Conservation (phyloP, 2,113 vertebrate genomes). For the Peromyscus maniculatus region DNA sequence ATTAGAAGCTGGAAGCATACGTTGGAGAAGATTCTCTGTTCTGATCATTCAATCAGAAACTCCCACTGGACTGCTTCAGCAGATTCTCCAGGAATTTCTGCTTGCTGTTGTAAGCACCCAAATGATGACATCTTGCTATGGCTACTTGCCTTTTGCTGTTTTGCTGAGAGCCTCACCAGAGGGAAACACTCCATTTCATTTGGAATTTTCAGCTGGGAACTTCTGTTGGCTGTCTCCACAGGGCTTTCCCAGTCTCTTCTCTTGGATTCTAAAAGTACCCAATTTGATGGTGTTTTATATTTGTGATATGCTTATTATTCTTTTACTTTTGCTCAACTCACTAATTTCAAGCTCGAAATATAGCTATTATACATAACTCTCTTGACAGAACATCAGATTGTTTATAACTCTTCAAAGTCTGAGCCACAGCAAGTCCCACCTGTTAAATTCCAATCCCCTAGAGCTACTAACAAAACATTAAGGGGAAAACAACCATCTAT, state of each 20-base stretch:
- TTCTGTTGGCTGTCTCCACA: background rate
- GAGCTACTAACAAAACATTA: background rate
- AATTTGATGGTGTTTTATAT: background rate
- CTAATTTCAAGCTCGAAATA: background rate
- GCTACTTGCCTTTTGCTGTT: background rate
- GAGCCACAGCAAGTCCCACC: background rate
- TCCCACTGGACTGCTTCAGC: background rate
- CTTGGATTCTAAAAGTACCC: background rate
- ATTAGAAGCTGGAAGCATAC: background rate
- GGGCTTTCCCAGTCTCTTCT: background rate
- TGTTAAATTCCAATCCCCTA: too few relatives aligned
- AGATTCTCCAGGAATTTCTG: background rate
- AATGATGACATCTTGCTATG: background rate
- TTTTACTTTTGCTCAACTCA: background rate
- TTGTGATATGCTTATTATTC: background rate
- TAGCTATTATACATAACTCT: background rate
- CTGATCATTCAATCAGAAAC: background rate
- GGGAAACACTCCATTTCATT: too few relatives aligned
- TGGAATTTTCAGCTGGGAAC: background rate
- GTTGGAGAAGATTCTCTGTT: background rate
- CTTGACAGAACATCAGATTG: background rate
- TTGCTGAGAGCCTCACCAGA: background rate
- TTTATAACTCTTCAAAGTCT: background rate
- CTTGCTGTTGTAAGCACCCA: background rate
- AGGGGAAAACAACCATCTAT: background rate